These are phyloP conservation scores for Stenichneumon culpator DNA, from an alignment of 2,888 invertebrate species.

Conservation along the genomic window DNA sequence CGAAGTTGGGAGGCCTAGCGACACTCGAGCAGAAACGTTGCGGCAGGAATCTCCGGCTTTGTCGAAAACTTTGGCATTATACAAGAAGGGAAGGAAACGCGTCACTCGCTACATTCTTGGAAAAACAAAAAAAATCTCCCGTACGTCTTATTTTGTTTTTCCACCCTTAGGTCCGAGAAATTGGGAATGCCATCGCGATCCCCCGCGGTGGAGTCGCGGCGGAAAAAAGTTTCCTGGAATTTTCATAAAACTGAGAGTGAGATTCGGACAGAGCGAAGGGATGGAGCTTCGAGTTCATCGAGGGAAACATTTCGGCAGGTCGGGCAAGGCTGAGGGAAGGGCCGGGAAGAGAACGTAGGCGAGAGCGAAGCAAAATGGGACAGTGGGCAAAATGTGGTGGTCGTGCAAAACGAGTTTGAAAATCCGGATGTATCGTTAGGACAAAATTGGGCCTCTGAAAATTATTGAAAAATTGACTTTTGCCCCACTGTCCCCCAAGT, in stretches of 20 bases:
- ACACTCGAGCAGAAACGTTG: neutral
- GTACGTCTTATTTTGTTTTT: slow-evolving; percentile 27
- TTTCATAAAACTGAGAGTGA: slow-evolving; percentile 62
- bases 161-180: slow-evolving; percentile 4
- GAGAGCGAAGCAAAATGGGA: no score
- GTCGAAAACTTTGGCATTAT: slow-evolving; percentile 23
- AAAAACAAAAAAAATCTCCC: neutral
- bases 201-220: neutral
- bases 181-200: no score
- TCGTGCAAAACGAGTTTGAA: no score
- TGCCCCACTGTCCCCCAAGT: no score
- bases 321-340: no score
- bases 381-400: no score
- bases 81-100: slow-evolving; percentile 2
- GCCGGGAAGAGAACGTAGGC: no score
- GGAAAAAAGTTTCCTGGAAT: slow-evolving; percentile 64
- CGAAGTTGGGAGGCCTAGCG: slow-evolving; percentile 2
- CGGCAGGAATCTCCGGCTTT: neutral
- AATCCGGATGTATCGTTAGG: no score
- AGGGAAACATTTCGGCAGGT: no score
- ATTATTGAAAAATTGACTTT: no score
- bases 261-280: neutral
- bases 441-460: no score
- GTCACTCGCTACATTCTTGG: neutral
- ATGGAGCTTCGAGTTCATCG: no score